These are phyloP conservation scores for Ormyrus nitidulus DNA, from an alignment of 2,888 invertebrate genomes.

Conservation along the genomic window DNA sequence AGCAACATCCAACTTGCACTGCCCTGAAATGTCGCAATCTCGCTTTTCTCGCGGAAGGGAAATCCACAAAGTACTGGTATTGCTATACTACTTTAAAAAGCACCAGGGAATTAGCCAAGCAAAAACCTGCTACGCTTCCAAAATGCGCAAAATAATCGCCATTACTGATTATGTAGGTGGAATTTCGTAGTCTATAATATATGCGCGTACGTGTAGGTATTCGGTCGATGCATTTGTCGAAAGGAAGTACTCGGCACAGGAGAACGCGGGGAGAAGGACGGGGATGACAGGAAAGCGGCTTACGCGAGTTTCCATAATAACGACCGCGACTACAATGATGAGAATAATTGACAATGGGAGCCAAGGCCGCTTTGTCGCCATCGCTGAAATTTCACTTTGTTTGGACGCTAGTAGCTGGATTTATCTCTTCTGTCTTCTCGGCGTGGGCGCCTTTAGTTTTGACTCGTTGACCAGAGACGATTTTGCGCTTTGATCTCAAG, in stretches of 20 bases:
- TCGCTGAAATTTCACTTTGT: conserved; percentile 40
- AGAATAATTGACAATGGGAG: conserved; percentile 52
- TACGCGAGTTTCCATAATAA: conserved; percentile 49
- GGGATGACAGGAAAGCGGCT: conserved; percentile 39
- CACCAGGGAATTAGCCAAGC: too few relatives aligned
- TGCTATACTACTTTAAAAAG: too few relatives aligned
- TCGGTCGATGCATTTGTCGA: too few relatives aligned
- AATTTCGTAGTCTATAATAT: too few relatives aligned
- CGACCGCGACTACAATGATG: conserved; percentile 40
- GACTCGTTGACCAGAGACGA: conserved; percentile 32
- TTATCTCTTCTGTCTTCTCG: conserved; percentile 8
- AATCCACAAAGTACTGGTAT: too few relatives aligned
- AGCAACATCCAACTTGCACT: too few relatives aligned
- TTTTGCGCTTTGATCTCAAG: neutral
- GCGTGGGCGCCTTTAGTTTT: conserved; percentile 10
- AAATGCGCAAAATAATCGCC: too few relatives aligned
- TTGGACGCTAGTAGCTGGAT: conserved; percentile 46
- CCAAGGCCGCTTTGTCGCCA: conserved; percentile 43
- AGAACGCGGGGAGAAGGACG: neutral
- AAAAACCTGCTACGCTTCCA: too few relatives aligned
- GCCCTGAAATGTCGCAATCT: too few relatives aligned
- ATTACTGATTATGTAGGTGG: too few relatives aligned
- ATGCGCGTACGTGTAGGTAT: too few relatives aligned
- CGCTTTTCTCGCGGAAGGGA: too few relatives aligned
- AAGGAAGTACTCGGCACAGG: neutral